Evolutionary conservation across 2,888 invertebrate genomes (phyloP).

Genomic region (Helleia helle): DNA sequence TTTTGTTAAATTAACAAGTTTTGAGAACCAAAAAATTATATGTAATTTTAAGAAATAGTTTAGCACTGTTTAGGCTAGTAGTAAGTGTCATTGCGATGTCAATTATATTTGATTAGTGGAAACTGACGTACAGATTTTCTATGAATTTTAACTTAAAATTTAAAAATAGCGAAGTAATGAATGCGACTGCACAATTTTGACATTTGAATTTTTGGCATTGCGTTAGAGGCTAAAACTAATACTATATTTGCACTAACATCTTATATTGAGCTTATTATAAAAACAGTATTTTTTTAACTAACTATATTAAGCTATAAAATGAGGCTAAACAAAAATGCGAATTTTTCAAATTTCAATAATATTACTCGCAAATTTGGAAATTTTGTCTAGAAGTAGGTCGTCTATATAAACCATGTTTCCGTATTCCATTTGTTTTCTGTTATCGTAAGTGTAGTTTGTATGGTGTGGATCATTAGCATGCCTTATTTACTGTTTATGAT

Average conservation of each 20-base stretch:
- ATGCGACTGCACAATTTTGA: conserved; percentile 13
- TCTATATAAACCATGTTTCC: conserved; percentile 28
- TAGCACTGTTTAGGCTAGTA: conserved; percentile 68
- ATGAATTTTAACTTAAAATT: conserved; percentile 26
- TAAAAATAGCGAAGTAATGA: conserved; percentile 14
- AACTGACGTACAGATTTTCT: conserved; percentile 58
- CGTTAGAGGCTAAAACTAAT: conserved; percentile 1
- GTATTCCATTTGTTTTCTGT: conserved; percentile 33
- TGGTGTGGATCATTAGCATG: conserved; percentile 39
- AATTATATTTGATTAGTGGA: conserved; percentile 71
- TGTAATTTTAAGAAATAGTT: conserved; percentile 58
- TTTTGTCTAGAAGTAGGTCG: conserved; percentile 28
- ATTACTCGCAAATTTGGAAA: conserved; percentile 26
- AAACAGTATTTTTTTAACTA: neutral
- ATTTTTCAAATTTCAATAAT: conserved; percentile 14
- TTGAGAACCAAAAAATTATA: conserved; percentile 51
- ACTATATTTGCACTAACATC: neutral
- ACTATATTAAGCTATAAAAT: no score
- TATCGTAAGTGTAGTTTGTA: conserved; percentile 43
- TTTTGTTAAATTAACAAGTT: conserved; percentile 18
- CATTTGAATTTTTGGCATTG: conserved; percentile 2
- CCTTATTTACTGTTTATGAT: conserved; percentile 44
- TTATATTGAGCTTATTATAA: neutral
- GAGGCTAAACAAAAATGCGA: no score
- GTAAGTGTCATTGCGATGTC: conserved; percentile 71